Conservation (phyloP, 1,140 invertebrate genomes). For the Tetraneura akinire region DNA sequence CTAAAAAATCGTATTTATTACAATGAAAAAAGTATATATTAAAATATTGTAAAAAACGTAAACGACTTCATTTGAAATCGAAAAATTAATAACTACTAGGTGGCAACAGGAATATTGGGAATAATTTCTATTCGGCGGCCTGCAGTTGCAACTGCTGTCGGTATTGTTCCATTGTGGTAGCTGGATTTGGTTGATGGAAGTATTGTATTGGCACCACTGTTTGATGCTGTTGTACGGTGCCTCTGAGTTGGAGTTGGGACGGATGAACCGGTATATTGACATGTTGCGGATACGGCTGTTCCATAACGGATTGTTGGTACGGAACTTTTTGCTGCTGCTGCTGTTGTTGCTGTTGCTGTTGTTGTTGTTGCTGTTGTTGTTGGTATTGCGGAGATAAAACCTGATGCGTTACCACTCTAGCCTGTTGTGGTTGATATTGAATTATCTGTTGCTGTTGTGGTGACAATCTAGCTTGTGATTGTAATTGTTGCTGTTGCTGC, state of each 20-base stretch:
- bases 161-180: slow-evolving; percentile 35
- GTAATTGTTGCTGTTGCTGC: not conserved
- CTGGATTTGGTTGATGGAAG: slow-evolving; percentile 40
- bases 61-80: not conserved
- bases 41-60: not conserved
- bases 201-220: slow-evolving; percentile 6
- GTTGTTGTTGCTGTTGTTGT: slow-evolving; percentile 9
- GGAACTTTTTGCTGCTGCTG: slow-evolving; percentile 16
- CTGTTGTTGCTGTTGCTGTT: not conserved
- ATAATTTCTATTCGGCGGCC: slow-evolving; percentile 28
- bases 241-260: not conserved
- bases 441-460: not conserved
- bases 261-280: slow-evolving; percentile 27
- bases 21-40: not conserved
- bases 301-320: slow-evolving; percentile 7
- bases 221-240: slow-evolving; percentile 13
- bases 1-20: not conserved
- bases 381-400: not conserved
- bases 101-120: slow-evolving; percentile 7
- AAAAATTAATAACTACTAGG: not conserved
- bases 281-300: slow-evolving; percentile 22
- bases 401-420: not conserved
- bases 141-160: slow-evolving; percentile 36
- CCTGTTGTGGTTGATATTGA: slow-evolving; percentile 30
- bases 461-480: not conserved